These are phyloP conservation scores for Eubucco bourcierii DNA, from an alignment of 2,113 vertebrate genomes.

Conservation along the genomic window DNA sequence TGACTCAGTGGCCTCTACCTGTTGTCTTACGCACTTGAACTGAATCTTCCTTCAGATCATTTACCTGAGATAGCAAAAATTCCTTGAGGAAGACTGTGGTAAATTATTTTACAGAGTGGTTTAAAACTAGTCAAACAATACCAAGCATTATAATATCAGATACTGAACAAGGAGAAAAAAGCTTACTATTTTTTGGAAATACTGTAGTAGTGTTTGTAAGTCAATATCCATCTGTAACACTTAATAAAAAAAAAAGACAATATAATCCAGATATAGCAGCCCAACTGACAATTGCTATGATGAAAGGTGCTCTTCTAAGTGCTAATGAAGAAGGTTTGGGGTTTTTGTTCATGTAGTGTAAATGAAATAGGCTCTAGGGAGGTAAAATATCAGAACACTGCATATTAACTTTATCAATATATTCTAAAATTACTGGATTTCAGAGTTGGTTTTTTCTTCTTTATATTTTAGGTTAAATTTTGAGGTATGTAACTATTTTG, in stretches of 20 bases:
- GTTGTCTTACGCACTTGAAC: not conserved
- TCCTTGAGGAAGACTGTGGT: not conserved
- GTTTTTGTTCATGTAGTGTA: not conserved
- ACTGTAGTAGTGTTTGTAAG: not conserved
- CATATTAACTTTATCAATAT: slow-evolving; percentile 54
- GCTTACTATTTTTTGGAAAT: not conserved
- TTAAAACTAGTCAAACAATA: not conserved
- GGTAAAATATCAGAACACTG: slow-evolving; percentile 25
- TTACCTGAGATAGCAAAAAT: not conserved
- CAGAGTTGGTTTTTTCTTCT: not conserved
- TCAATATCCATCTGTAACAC: not conserved
- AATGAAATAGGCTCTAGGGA: not conserved
- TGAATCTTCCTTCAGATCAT: not conserved
- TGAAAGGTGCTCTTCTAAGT: not conserved
- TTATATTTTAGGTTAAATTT: slow-evolving; percentile 35
- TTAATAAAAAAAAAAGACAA: not conserved
- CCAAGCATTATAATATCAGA: not conserved
- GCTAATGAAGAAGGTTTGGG: not conserved
- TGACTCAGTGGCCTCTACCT: not conserved
- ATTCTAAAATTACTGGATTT: slow-evolving; percentile 19
- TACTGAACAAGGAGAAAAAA: not conserved
- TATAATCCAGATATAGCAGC: not conserved
- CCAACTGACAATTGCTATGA: not conserved
- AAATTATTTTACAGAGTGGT: not conserved
- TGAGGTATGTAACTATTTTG: slow-evolving; percentile 40